A percentile compares a stretch with the other conserved stretches of the same genome.
phyloP scores from a whole-genome alignment of 1,140 invertebrate species.

The Triops longicaudatus region DNA sequence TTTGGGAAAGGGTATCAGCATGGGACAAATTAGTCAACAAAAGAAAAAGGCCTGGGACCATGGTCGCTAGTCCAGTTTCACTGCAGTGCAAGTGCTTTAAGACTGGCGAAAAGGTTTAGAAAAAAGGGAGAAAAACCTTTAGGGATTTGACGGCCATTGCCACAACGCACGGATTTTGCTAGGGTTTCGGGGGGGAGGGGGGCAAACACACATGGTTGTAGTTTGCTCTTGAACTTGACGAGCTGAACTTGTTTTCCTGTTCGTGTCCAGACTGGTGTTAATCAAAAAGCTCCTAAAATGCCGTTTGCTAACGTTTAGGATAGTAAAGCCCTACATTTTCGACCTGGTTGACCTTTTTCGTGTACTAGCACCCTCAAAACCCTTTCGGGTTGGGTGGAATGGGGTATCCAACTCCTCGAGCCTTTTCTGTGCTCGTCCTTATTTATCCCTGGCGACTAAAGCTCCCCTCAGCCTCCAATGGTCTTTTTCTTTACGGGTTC shows the following conservation, averaged over 20 bases:
- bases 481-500: conserved; percentile 12
- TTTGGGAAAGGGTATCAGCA: background rate
- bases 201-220: background rate
- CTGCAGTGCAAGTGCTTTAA: background rate
- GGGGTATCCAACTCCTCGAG: background rate
- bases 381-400: background rate
- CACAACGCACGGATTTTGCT: background rate
- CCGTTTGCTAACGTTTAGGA: background rate
- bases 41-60: background rate
- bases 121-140: background rate
- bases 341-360: background rate
- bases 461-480: conserved; percentile 4
- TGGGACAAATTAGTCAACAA: conserved; percentile 13
- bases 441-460: background rate
- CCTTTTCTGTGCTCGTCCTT: background rate
- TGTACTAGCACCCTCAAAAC: background rate
- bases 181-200: background rate
- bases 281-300: background rate
- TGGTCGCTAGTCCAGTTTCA: background rate
- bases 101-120: background rate
- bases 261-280: background rate
- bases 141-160: background rate
- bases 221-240: background rate
- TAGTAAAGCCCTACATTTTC: background rate
- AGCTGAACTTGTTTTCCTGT: background rate